Percentiles rank a stretch among this genome's conserved stretches.
These are phyloP conservation scores for Dasysyrphus tricinctus DNA, from an alignment of 2,888 invertebrate genomes.

Conservation along the genomic window DNA sequence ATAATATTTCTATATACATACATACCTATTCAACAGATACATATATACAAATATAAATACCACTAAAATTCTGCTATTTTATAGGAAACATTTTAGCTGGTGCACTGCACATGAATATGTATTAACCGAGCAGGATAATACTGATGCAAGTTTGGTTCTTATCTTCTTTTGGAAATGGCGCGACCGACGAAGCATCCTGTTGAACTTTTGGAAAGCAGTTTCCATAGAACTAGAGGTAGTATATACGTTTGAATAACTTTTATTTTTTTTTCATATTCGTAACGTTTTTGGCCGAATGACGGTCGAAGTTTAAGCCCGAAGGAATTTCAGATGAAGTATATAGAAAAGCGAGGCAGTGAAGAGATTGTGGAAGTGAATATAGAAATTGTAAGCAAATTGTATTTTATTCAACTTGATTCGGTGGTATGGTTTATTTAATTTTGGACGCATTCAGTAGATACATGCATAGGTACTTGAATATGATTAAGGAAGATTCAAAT, in stretches of 20 bases:
- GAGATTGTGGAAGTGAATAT: slow-evolving; percentile 10
- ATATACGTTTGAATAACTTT: not conserved
- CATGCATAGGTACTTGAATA: not conserved
- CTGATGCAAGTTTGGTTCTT: slow-evolving; percentile 51
- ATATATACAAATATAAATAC: not conserved
- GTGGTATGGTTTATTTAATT: not conserved
- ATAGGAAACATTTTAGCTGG: slow-evolving; percentile 48
- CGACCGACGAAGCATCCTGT: slow-evolving; percentile 29
- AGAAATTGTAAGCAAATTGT: slow-evolving; percentile 27
- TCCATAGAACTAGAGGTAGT: not conserved
- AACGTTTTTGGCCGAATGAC: slow-evolving; percentile 18
- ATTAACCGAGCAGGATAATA: slow-evolving; percentile 51
- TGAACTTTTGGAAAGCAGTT: slow-evolving; percentile 35
- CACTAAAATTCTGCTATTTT: slow-evolving; percentile 61
- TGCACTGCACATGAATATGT: slow-evolving; percentile 62
- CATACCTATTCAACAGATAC: not conserved
- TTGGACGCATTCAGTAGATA: not conserved
- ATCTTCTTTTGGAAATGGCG: slow-evolving; percentile 45
- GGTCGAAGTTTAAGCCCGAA: slow-evolving; percentile 37
- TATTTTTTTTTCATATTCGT: not conserved
- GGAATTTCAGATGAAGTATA: slow-evolving; percentile 29
- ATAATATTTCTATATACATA: not conserved
- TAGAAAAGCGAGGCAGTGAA: not conserved
- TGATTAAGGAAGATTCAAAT: not conserved
- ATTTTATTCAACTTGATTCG: slow-evolving; percentile 27